Evolutionary conservation across 2,797 vertebrate genomes (phyloP).

Genomic region (Chelon auratus): DNA sequence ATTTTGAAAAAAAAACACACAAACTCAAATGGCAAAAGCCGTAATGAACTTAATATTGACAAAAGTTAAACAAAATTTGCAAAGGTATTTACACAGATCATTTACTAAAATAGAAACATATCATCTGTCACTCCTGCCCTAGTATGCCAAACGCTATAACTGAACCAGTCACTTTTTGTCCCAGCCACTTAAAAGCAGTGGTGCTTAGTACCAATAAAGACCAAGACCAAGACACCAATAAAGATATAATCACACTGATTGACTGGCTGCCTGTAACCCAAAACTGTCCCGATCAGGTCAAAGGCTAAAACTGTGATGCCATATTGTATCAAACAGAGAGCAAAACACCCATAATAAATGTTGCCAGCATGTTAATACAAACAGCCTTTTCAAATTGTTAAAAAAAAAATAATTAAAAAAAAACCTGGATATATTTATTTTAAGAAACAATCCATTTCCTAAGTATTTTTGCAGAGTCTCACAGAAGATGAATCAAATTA

Average conservation of each 20-base stretch:
- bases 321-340: constrained; percentile 31
- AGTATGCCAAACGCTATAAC: constrained; percentile 26
- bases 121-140: constrained; percentile 7
- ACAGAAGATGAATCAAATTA: constrained; percentile 5
- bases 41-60: constrained; percentile 57
- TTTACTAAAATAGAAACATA: constrained; percentile 62
- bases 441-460: constrained; percentile 27
- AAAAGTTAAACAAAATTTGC: constrained; percentile 53
- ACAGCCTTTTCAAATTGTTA: constrained; percentile 45
- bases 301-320: constrained; percentile 24
- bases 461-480: constrained; percentile 32
- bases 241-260: constrained; percentile 53
- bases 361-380: constrained; percentile 57
- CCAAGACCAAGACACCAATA: too few relatives aligned
- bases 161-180: constrained; percentile 33
- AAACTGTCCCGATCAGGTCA: constrained; percentile 30
- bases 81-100: constrained; percentile 74
- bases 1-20: constrained; percentile 51
- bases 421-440: constrained; percentile 6
- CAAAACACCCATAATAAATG: constrained; percentile 40
- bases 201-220: constrained; percentile 43
- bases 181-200: constrained; percentile 31
- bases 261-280: constrained; percentile 25
- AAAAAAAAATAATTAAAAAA: constrained; percentile 17
- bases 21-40: constrained; percentile 47